phyloP scores from a whole-genome alignment of 2,113 vertebrate genomes.

The Callorhinus ursinus region DNA sequence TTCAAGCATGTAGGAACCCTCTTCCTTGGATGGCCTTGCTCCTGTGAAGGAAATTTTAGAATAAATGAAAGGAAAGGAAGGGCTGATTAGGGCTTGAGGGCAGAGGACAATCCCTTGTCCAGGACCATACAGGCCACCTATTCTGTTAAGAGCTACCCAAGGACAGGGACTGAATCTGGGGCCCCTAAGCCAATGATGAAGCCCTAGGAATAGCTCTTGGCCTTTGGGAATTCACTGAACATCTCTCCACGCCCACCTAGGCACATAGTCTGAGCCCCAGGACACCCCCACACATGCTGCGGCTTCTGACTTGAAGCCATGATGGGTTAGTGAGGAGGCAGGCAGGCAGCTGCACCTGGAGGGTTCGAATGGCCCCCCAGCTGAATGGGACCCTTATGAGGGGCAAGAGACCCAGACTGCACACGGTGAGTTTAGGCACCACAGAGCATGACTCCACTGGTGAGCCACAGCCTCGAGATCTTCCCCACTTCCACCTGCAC shows the following conservation, averaged over 20 bases:
- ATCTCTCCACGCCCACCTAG: not conserved
- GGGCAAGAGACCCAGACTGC: not conserved
- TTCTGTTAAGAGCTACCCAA: not conserved
- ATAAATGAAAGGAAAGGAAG: accelerated
- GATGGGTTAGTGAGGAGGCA: not conserved
- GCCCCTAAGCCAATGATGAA: not conserved
- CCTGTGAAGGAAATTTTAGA: not conserved
- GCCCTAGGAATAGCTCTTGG: too few species aligned
- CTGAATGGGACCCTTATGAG: not conserved
- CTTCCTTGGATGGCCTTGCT: not conserved
- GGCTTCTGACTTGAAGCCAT: not conserved
- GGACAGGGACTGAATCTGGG: not conserved
- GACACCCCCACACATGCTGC: too few species aligned
- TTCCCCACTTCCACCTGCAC: not conserved
- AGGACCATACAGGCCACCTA: not conserved
- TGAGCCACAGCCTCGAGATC: accelerated
- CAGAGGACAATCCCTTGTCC: not conserved
- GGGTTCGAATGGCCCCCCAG: not conserved
- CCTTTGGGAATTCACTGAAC: not conserved
- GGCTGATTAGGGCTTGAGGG: not conserved
- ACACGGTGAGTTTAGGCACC: not conserved
- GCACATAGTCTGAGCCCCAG: not conserved
- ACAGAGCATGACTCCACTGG: not conserved
- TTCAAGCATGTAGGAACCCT: not conserved
- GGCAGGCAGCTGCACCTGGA: not conserved